Conservation (phyloP, 2,888 invertebrate species). For the Auanema freiburgensis region DNA sequence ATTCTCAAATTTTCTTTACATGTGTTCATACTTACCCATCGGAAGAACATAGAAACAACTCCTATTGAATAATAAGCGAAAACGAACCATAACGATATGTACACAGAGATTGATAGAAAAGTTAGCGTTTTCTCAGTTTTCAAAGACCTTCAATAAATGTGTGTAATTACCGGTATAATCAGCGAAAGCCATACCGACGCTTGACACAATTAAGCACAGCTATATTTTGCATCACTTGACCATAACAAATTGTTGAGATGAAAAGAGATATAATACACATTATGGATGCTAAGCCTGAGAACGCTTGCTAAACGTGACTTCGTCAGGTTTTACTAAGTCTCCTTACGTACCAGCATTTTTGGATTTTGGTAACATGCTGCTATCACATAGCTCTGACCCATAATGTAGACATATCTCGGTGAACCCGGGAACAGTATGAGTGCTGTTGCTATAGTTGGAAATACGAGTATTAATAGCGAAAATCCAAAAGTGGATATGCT, state of each 20-base stretch:
- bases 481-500: constrained; percentile 11
- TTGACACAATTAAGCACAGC: too few species aligned
- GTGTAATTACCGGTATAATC: too few species aligned
- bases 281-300: constrained; percentile 5
- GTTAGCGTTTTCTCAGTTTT: constrained; percentile 20
- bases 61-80: constrained; percentile 17
- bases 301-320: background rate
- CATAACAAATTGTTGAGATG: constrained; percentile 18
- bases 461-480: constrained; percentile 11
- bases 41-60: constrained; percentile 13
- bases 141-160: constrained; percentile 2
- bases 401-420: constrained; percentile 21
- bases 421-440: constrained; percentile 13
- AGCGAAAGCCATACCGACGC: too few species aligned
- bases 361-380: constrained; percentile 18
- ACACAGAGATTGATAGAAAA: constrained; percentile 22
- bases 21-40: constrained; percentile 15
- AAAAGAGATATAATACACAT: constrained; percentile 21
- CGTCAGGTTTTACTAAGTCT: background rate
- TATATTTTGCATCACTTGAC: too few species aligned
- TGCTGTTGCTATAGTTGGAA: constrained; percentile 16
- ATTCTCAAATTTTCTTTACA: background rate
- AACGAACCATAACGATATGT: constrained; percentile 22
- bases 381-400: constrained; percentile 20
- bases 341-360: too few species aligned